Base-by-base conservation (phyloP, 2,797 vertebrate genomes). In the Poeciliopsis infans region DNA sequence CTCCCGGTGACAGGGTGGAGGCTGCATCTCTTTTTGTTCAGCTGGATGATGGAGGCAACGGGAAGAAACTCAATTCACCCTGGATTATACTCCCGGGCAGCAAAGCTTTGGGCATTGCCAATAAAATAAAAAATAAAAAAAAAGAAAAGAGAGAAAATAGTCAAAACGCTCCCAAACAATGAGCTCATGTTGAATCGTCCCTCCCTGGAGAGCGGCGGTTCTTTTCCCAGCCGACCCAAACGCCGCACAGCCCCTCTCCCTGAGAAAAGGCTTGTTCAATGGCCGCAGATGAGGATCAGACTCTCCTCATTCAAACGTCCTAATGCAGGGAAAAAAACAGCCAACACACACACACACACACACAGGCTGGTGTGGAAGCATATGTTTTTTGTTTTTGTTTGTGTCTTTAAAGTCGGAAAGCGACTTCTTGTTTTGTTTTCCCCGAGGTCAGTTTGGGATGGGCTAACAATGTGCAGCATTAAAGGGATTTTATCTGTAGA, bases 1-100 rank as follows among this genome's bases (percentile, higher is more conserved):
- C 87, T 81, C 78, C 79, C 20, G 83, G 80, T 81, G 6, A 87
- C 89, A 88, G 93, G 92, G 93, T 91, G 93, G 93, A 93, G 93
- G 81, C 91, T 0, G 8, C 79, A 75, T 78, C 82, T 77, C 28
- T 53, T 45, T 23, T 75, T 33, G 61, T 64, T 77, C 75, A n/a
- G 43, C 75, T 28, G 47, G 79, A 84, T 70, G 87, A 84, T 70
- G 87, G 78, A 76, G 43, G n/a, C 74, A 41, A 55, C 41, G 39
- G 55, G 28, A 49, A 53, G 47, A 46, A 68, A 75, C 11, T 0
- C 74, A 76, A 47, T 15, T 39, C 64, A 31, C 15, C 25, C 39
- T 75, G 47, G 57, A 83, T 79, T 79, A 84, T 23, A 13, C 51
- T 61, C 15, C 4, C 6, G n/a, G 13, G 59, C 31, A 18, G 70